These are phyloP conservation scores for Empis livida DNA, from an alignment of 2,888 invertebrate genomes.

Conservation along the genomic window DNA sequence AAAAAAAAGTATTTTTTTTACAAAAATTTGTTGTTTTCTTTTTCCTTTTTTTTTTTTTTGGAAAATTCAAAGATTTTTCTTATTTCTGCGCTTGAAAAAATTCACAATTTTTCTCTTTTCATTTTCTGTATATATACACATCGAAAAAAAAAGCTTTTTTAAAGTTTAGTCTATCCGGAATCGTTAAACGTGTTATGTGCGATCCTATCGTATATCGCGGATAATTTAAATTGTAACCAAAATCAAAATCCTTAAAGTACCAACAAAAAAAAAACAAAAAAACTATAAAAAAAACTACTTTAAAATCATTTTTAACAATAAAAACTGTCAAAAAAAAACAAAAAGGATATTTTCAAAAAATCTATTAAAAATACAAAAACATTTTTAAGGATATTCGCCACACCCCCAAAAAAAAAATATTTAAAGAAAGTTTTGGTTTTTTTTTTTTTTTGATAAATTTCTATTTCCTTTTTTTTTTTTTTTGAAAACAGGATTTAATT, in stretches of 20 bases:
- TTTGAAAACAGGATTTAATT: no score
- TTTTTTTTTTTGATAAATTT: no score
- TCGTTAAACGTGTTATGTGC: constrained; percentile 14
- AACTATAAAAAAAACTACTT: background rate
- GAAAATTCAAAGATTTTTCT: background rate
- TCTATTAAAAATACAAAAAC: background rate
- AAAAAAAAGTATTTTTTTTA: background rate
- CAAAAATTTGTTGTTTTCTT: no score
- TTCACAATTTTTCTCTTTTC: background rate
- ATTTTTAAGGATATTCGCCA: no score
- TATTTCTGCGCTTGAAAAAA: background rate
- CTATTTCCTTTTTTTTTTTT: no score
- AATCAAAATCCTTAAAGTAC: no score
- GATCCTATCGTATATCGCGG: background rate
- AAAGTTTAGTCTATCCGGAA: constrained; percentile 15
- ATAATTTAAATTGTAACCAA: no score
- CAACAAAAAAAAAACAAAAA: background rate
- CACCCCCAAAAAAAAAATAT: no score
- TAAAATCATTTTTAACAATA: background rate
- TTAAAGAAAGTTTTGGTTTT: no score
- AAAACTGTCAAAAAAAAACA: background rate
- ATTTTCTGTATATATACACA: no score
- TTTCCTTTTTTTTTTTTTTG: no score
- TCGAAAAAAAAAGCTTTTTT: constrained; percentile 11
- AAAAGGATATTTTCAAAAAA: background rate